Evolutionary conservation across 2,888 invertebrate genomes (phyloP).

Genomic region (Campoplex nolae): DNA sequence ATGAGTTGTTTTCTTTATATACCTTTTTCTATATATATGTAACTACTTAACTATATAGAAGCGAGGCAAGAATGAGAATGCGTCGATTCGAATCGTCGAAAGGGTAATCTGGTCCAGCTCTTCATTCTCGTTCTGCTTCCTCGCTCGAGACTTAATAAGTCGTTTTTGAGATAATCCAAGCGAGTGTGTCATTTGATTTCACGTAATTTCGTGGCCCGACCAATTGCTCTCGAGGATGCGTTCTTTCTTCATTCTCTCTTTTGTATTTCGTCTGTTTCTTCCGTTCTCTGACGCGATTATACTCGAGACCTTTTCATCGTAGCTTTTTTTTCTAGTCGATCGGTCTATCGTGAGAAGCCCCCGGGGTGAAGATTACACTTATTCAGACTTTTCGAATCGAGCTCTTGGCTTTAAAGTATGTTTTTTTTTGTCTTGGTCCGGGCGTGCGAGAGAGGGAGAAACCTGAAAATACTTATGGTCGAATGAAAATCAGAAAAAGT

Average conservation of each 20-base stretch:
- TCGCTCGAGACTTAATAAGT: constrained; percentile 79
- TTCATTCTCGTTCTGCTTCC: constrained; percentile 41
- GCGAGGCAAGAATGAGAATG: constrained; percentile 40
- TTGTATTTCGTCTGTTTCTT: constrained; percentile 25
- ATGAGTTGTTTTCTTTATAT: constrained; percentile 13
- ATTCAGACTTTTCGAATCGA: constrained; percentile 79
- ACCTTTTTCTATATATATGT: constrained; percentile 5
- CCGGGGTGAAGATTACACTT: constrained; percentile 80
- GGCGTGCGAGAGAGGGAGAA: constrained; percentile 67
- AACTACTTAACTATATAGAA: constrained; percentile 33
- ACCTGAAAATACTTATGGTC: constrained; percentile 20
- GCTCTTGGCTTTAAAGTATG: constrained; percentile 66
- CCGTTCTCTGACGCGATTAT: background rate
- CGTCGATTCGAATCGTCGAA: constrained; percentile 64
- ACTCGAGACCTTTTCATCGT: constrained; percentile 42
- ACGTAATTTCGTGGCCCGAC: constrained; percentile 79
- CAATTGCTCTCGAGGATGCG: constrained; percentile 51
- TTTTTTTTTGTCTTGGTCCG: constrained; percentile 40
- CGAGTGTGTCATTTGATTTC: constrained; percentile 84
- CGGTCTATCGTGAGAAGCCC: constrained; percentile 68
- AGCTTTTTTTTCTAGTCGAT: constrained; percentile 38
- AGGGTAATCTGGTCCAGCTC: constrained; percentile 53
- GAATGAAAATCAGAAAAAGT: background rate
- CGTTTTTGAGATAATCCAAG: constrained; percentile 82
- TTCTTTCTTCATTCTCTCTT: constrained; percentile 50